Evolutionary conservation across 2,888 invertebrate genomes (phyloP), one percentile per base, ranked within the genome.

Genomic region (Conus canariensis): DNA sequence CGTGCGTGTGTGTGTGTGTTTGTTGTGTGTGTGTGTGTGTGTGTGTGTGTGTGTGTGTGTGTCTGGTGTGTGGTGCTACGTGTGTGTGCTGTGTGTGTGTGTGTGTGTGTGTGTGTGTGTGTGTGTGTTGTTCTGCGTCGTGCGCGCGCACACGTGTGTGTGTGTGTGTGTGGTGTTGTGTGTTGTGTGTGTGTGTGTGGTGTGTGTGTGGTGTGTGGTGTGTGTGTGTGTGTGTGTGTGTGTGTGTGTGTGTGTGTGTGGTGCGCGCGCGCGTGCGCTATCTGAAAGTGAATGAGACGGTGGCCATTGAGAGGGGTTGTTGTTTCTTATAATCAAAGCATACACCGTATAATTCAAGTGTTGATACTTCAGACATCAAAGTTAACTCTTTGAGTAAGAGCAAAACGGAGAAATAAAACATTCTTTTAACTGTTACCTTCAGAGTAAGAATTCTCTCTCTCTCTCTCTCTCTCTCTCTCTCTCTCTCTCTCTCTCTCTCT

Each of bases 401-500:
- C 45, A 4, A 45, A 45, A 45, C 4, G 45, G 45, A 45, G 45
- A 45, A 45, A 45, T 45, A 45, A 45, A 45, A 45, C 45, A 45
- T 45, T 45, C 45, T 45, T 45, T 45, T 45, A 45, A 45, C 45
- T 45, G 45, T 45, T 45, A 45, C 45, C 45, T 45, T 45, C 45
- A 45, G 45, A 45, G 45, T 45, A 45, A 45, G 45, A 45, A 45
- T 64, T 64, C 64, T 64, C 64, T 88, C 82, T 80, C 10, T 59
- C 82, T 88, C 82, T 59, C 88, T 82, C 1, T 82, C 88, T 82
- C 1, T 88, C 74, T 74, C 64, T 88, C 88, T 89, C 56, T 89
- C 85, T 83, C 67, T 83, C 83, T 89, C 85, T 89, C 83, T 89
- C 67, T 89, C 64, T 89, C 58, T 89, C 64, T 89, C 85, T 89